Evolutionary conservation across 2,113 vertebrate genomes (phyloP), one percentile per base, ranked within the genome.

Genomic region (Empidonax traillii): DNA sequence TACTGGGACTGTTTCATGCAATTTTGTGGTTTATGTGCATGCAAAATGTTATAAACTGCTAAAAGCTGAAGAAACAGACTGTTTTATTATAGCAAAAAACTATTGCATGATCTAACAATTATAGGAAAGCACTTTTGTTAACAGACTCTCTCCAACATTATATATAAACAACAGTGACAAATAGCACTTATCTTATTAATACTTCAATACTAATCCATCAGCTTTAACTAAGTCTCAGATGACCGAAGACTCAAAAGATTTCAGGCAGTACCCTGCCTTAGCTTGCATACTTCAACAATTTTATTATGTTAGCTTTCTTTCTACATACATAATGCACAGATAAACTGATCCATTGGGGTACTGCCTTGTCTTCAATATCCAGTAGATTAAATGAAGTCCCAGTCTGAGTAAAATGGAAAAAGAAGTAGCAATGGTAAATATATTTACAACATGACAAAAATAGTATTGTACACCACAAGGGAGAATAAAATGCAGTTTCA

Each of bases 261-360:
- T 97, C 74, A 79, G 14, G 14, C 62, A 68, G 18, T 41, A 74
- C 43, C 35, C 33, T 82, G 43, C 15, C 44, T 95, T 89, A 92
- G 87, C n/a, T 93, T 84, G 11, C 63, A 85, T 76, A 85, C 85
- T 95, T 94, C 93, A 88, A 74, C 72, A 88, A 76, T 95, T 96
- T 95, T 90, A 94, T 97, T 95, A 93, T 80, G 49, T 91, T 96
- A 81, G 35, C 4, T 95, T 75, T 92, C 21, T 94, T 83, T 77
- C 43, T 78, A 75, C 43, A 79, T 68, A 22, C 43, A 53, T 93
- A 97, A 97, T 93, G 44, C 41, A 94, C 46, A 96, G 53, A 94
- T 87, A 96, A 96, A 96, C 79, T 85, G 76, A 92, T 96, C 69
- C 88, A 89, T 12, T 62, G 56, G 74, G 66, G 55, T 35, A 4